Conservation (phyloP, 2,888 invertebrate species). For the Pedicia rivosa region DNA sequence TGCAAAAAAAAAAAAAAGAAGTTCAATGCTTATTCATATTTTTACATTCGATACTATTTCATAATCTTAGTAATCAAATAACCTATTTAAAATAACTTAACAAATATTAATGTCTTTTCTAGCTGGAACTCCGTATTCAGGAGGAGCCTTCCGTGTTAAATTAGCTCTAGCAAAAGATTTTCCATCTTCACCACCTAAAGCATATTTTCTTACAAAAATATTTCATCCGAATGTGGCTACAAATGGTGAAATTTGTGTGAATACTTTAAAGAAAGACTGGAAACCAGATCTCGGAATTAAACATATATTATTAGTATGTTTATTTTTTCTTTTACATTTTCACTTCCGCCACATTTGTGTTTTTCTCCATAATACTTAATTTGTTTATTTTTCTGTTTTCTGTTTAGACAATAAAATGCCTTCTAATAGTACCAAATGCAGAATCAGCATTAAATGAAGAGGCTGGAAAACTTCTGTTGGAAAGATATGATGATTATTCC, state of each 20-base stretch:
- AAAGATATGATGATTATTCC: constrained; percentile 86
- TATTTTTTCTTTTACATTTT: not conserved
- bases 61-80: too few species aligned
- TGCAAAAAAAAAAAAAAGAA: not conserved
- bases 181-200: constrained; percentile 83
- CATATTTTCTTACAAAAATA: constrained; percentile 84
- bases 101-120: constrained; percentile 13
- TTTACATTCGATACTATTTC: not conserved
- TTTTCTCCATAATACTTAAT: too few species aligned
- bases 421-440: constrained; percentile 92
- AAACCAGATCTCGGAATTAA: constrained; percentile 88
- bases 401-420: constrained; percentile 74
- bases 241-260: constrained; percentile 92
- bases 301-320: constrained; percentile 71
- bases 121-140: constrained; percentile 84
- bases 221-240: constrained; percentile 93
- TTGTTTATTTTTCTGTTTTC: constrained; percentile 7
- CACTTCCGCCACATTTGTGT: too few species aligned
- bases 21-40: not conserved
- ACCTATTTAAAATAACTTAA: not conserved
- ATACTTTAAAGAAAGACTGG: constrained; percentile 94
- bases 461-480: constrained; percentile 83
- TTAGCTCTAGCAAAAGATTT: constrained; percentile 83
- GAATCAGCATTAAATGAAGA: constrained; percentile 96
- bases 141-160: constrained; percentile 80